These are phyloP conservation scores for Peromyscus aztecus DNA, from an alignment of 2,797 vertebrate genomes.

Conservation along the genomic window DNA sequence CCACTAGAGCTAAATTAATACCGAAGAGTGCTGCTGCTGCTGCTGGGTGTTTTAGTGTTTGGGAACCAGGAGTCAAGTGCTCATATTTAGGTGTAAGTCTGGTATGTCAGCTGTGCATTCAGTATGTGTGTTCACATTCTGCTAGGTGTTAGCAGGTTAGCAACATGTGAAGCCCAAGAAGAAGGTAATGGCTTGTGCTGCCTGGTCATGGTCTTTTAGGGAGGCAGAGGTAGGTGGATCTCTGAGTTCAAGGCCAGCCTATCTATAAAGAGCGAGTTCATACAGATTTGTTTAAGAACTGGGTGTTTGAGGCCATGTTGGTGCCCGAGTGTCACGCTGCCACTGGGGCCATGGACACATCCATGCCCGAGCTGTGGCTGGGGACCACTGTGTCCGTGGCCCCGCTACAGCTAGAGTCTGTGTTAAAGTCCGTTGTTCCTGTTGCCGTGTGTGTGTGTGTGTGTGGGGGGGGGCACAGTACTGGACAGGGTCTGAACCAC, in stretches of 20 bases:
- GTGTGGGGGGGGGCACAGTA: too few relatives aligned
- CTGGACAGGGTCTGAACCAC: not conserved
- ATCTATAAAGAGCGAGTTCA: too few relatives aligned
- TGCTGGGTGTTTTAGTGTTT: not conserved
- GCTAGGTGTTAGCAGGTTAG: not conserved
- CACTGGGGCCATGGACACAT: not conserved
- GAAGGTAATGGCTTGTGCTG: not conserved
- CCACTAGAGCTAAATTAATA: not conserved
- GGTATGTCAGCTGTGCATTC: not conserved
- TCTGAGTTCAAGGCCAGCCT: too few relatives aligned
- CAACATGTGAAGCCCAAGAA: not conserved
- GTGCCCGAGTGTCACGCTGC: not conserved
- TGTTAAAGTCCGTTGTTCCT: not conserved
- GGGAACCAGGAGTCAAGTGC: not conserved
- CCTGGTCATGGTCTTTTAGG: not conserved
- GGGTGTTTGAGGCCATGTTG: not conserved
- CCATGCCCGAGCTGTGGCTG: not conserved
- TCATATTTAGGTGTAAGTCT: not conserved
- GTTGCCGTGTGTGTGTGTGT: not conserved
- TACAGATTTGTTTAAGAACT: slow-evolving; percentile 40
- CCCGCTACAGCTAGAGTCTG: not conserved
- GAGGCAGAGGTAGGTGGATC: too few relatives aligned
- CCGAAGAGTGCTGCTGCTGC: not conserved
- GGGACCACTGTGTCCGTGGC: not conserved
- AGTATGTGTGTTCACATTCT: not conserved